Conservation (phyloP, 2,888 invertebrate genomes). For the Halocaridina rubra region DNA sequence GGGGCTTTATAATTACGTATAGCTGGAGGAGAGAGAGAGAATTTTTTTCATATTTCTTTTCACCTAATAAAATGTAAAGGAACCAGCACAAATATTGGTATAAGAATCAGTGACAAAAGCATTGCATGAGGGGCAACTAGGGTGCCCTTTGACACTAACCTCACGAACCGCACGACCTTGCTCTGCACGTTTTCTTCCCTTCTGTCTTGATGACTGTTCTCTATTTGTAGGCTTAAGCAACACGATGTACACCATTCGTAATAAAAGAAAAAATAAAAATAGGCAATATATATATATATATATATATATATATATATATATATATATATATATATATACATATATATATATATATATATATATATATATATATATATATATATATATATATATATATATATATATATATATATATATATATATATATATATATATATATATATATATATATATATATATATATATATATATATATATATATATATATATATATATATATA, state of each 20-base stretch:
- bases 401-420: neutral
- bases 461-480: neutral
- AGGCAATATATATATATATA: neutral
- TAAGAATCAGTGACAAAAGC: too few relatives aligned
- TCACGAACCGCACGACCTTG: neutral
- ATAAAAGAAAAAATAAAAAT: neutral
- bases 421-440: neutral
- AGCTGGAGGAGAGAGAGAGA: too few relatives aligned
- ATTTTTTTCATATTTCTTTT: too few relatives aligned
- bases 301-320: neutral
- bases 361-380: neutral
- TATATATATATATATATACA: neutral
- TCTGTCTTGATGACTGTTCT: too few relatives aligned
- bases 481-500: constrained; percentile 2
- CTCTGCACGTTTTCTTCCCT: neutral
- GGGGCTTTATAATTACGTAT: too few relatives aligned
- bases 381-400: neutral
- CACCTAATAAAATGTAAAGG: too few relatives aligned
- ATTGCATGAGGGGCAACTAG: too few relatives aligned
- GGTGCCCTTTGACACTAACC: neutral
- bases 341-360: neutral
- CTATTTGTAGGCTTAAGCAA: too few relatives aligned
- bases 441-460: neutral
- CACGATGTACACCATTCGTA: too few relatives aligned
- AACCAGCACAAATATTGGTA: too few relatives aligned